Percentiles rank a stretch among this genome's conserved stretches.
Conservation (phyloP, 2,113 vertebrate species). For the Panurus biarmicus region DNA sequence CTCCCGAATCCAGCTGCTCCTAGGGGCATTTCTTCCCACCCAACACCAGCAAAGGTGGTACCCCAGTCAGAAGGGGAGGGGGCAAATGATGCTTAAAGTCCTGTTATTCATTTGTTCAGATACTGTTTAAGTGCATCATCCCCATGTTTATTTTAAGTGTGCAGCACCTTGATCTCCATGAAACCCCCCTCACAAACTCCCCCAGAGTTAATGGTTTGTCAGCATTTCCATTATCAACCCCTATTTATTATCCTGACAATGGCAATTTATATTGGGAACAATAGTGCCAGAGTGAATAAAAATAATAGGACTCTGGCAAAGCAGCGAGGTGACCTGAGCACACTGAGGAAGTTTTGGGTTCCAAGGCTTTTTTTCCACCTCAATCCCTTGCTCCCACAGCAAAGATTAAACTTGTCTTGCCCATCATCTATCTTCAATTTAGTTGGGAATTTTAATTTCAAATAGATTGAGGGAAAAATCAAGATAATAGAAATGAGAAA, state of each 20-base stretch:
- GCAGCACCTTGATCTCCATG: background rate
- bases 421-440: conserved; percentile 17
- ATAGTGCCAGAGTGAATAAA: conserved; percentile 56
- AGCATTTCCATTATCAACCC: conserved; percentile 48
- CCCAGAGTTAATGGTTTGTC: conserved; percentile 41
- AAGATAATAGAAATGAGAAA: conserved; percentile 13
- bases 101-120: background rate
- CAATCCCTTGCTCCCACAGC: background rate
- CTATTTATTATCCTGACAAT: conserved; percentile 62
- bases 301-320: conserved; percentile 16
- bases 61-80: background rate
- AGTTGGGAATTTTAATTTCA: conserved; percentile 31
- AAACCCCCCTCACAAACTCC: background rate
- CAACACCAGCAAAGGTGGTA: background rate
- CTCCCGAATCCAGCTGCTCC: background rate
- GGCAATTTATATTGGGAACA: conserved; percentile 63
- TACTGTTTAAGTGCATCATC: background rate
- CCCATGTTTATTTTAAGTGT: background rate
- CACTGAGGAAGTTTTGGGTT: conserved; percentile 4
- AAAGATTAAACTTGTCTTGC: conserved; percentile 28
- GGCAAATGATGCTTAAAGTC: background rate
- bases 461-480: conserved; percentile 5
- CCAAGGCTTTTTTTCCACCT: background rate
- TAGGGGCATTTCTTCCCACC: background rate
- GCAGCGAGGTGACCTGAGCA: conserved; percentile 36